phyloP scores from a whole-genome alignment of 2,888 invertebrate genomes.

The Myopa tessellatipennis region DNA sequence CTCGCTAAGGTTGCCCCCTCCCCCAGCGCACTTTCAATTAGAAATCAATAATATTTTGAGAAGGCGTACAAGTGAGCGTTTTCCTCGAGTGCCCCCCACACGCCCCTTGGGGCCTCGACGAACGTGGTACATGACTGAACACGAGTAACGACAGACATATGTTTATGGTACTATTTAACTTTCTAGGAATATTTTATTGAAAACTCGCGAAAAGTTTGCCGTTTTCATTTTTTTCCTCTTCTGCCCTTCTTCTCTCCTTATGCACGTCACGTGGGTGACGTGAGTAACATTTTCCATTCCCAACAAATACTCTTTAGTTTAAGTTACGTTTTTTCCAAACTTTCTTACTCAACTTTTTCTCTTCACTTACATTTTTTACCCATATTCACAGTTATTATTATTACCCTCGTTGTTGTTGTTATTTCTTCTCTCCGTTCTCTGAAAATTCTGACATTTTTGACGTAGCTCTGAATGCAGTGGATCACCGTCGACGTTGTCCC shows the following conservation, averaged over 20 bases:
- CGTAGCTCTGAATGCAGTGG: constrained; percentile 26
- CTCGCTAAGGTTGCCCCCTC: too few relatives aligned
- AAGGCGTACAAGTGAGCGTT: background rate
- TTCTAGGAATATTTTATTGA: constrained; percentile 29
- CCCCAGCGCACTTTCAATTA: constrained; percentile 60
- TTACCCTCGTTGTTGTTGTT: constrained; percentile 2
- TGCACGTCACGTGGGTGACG: background rate
- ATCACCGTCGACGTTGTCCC: constrained; percentile 18
- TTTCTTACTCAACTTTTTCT: background rate
- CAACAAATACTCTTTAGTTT: constrained; percentile 10
- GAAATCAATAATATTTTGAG: constrained; percentile 56
- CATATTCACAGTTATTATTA: constrained; percentile 20
- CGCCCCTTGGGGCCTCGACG: too few relatives aligned
- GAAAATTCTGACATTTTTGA: background rate
- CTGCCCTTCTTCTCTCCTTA: background rate
- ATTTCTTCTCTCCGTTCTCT: background rate
- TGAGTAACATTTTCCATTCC: constrained; percentile 19
- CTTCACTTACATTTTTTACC: too few relatives aligned
- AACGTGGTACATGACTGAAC: background rate
- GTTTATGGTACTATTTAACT: constrained; percentile 29
- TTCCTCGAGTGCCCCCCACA: too few relatives aligned
- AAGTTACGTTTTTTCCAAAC: constrained; percentile 8
- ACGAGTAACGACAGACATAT: background rate
- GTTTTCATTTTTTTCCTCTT: background rate
- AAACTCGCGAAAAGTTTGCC: constrained; percentile 15